Conservation (phyloP, 1,140 invertebrate species). For the Calosoma granatense region DNA sequence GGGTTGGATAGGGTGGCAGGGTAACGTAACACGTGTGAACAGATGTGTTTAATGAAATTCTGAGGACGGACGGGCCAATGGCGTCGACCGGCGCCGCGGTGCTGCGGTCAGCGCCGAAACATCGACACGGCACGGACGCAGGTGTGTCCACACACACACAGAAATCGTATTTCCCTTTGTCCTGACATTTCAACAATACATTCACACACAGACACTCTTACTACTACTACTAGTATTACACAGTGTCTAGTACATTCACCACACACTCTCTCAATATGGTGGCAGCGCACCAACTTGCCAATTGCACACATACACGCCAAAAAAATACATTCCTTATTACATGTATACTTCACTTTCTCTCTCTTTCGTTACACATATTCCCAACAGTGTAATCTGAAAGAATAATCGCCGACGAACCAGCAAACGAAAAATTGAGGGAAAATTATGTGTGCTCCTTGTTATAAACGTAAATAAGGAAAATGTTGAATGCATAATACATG, state of each 20-base stretch:
- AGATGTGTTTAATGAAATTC: slow-evolving; percentile 24
- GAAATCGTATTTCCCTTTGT: slow-evolving; percentile 12
- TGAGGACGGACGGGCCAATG: slow-evolving; percentile 20
- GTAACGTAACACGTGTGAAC: slow-evolving; percentile 18
- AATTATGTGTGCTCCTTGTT: slow-evolving; percentile 29
- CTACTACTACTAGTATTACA: too few relatives aligned
- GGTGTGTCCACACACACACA: slow-evolving; percentile 16
- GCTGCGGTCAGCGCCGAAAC: slow-evolving; percentile 18
- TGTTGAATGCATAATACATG: slow-evolving; percentile 32
- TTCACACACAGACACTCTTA: too few relatives aligned
- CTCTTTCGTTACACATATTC: too few relatives aligned
- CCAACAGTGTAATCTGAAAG: slow-evolving; percentile 4
- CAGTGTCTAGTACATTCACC: too few relatives aligned
- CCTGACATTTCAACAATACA: slow-evolving; percentile 2
- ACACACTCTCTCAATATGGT: too few relatives aligned
- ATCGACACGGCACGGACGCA: slow-evolving; percentile 16
- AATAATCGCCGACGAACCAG: slow-evolving; percentile 10
- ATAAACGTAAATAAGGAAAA: slow-evolving; percentile 32
- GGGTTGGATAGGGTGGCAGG: background rate
- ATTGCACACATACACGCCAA: too few relatives aligned
- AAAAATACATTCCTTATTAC: too few relatives aligned
- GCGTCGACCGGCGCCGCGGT: slow-evolving; percentile 17
- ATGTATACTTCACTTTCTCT: too few relatives aligned
- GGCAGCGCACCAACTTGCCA: too few relatives aligned
- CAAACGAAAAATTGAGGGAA: slow-evolving; percentile 21